phyloP scores from a whole-genome alignment of 2,113 vertebrate genomes.

The Caloenas nicobarica region DNA sequence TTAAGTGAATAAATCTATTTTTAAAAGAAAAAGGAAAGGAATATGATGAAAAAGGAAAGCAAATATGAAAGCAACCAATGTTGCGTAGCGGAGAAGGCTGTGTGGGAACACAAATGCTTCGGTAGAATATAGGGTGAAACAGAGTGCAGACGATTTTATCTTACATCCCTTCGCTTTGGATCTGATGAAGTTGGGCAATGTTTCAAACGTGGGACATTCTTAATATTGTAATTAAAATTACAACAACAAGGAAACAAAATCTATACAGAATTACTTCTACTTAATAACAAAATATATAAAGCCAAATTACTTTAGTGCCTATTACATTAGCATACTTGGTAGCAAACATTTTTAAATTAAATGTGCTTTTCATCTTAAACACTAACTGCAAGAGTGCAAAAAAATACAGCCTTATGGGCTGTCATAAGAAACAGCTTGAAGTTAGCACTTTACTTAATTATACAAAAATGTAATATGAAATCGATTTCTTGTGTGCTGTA shows the following conservation, averaged over 20 bases:
- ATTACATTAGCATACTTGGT: not conserved
- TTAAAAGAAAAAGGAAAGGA: not conserved
- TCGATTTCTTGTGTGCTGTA: constrained; percentile 8
- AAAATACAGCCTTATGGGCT: not conserved
- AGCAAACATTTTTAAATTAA: constrained; percentile 38
- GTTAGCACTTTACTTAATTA: constrained; percentile 39
- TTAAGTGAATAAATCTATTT: not conserved
- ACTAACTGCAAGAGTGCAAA: not conserved
- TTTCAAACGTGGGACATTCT: not conserved
- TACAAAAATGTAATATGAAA: constrained; percentile 39
- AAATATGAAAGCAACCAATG: not conserved
- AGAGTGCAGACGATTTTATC: not conserved
- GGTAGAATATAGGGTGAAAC: not conserved
- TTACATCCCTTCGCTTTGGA: not conserved
- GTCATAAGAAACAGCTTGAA: not conserved
- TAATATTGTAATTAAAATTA: not conserved
- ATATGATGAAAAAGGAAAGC: not conserved
- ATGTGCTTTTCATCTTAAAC: constrained; percentile 48
- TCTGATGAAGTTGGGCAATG: not conserved
- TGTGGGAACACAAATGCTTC: not conserved
- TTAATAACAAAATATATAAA: not conserved
- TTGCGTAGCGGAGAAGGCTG: not conserved
- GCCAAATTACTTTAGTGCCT: not conserved
- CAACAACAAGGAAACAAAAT: constrained; percentile 5
- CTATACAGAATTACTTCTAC: not conserved